phyloP scores from a whole-genome alignment of 2,888 invertebrate species.

The Volucella inflata region DNA sequence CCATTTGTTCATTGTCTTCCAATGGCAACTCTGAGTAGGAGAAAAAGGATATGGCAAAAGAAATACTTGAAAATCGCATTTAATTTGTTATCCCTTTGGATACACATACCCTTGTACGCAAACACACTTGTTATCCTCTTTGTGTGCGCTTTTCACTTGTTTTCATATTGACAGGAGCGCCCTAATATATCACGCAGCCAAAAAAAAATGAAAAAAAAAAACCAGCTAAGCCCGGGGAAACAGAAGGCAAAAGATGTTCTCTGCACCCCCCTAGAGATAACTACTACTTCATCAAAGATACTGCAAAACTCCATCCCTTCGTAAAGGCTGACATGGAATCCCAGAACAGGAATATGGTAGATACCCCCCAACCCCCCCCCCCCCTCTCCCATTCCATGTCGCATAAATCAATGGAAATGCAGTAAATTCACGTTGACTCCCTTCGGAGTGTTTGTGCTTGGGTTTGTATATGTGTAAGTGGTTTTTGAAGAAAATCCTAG shows the following conservation, averaged over 20 bases:
- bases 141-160: constrained; percentile 65
- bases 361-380: too few species aligned
- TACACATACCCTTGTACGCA: constrained; percentile 2
- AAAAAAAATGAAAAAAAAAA: background rate
- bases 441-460: background rate
- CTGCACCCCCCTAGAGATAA: constrained; percentile 52
- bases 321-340: constrained; percentile 65
- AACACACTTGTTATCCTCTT: constrained; percentile 48
- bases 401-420: constrained; percentile 75
- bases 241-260: constrained; percentile 64
- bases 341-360: constrained; percentile 46
- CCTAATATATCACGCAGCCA: constrained; percentile 67
- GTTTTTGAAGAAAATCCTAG: constrained; percentile 62
- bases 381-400: constrained; percentile 65
- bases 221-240: constrained; percentile 1
- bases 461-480: constrained; percentile 28
- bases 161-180: constrained; percentile 71
- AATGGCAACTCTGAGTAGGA: too few species aligned
- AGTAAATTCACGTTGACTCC: constrained; percentile 65
- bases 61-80: constrained; percentile 67
- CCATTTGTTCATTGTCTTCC: too few species aligned
- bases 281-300: constrained; percentile 72
- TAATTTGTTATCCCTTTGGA: constrained; percentile 69
- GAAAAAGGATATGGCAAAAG: constrained; percentile 13
- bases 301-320: constrained; percentile 41